Evolutionary conservation across 2,113 vertebrate genomes (phyloP).

Genomic region (Lophius piscatorius): DNA sequence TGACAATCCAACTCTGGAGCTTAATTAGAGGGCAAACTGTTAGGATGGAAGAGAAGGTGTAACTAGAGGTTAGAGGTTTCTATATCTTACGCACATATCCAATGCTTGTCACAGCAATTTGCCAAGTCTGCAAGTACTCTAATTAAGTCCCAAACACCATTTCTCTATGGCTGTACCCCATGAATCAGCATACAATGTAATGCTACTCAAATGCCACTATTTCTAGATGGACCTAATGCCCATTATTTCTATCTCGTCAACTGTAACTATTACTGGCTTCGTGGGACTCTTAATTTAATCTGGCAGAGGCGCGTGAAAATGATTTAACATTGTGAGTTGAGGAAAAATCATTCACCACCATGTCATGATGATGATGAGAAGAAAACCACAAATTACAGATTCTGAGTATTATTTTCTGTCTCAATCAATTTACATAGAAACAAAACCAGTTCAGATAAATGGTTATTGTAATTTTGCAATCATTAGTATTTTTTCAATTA

Average conservation of each 20-base stretch:
- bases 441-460: constrained; percentile 2
- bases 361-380: constrained; percentile 25
- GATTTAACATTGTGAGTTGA: constrained; percentile 21
- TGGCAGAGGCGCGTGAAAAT: constrained; percentile 15
- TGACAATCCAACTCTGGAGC: constrained; percentile 57
- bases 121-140: constrained; percentile 73
- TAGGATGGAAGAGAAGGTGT: constrained; percentile 68
- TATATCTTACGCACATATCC: constrained; percentile 71
- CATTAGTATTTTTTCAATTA: constrained; percentile 32
- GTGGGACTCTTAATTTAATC: constrained; percentile 40
- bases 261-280: constrained; percentile 35
- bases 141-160: constrained; percentile 71
- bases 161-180: constrained; percentile 51
- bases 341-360: constrained; percentile 12
- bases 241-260: constrained; percentile 56
- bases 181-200: constrained; percentile 75
- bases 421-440: constrained; percentile 27
- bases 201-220: constrained; percentile 66
- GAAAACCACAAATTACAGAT: constrained; percentile 9
- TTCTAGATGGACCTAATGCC: constrained; percentile 54
- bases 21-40: constrained; percentile 77
- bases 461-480: constrained; percentile 4
- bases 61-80: constrained; percentile 75
- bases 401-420: neutral
- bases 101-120: constrained; percentile 76